Evolutionary conservation across 2,113 vertebrate genomes (phyloP), one percentile per base, ranked within the genome.

Genomic region (Urocitellus parryii): DNA sequence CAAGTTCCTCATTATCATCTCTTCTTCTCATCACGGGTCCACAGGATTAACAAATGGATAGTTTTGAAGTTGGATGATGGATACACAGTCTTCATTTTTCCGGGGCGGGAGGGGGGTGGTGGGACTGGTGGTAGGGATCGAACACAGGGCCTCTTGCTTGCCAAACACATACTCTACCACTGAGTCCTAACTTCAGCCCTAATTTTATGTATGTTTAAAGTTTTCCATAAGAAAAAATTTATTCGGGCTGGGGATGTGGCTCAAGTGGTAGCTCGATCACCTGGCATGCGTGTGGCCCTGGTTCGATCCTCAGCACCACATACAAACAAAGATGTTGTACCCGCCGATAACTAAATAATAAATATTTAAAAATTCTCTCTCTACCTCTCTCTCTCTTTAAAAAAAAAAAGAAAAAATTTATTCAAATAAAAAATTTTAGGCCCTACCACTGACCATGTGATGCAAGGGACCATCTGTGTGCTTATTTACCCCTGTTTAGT

Each of bases 141-240:
- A 83, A 83, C 29, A 4, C 11, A 65, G 37, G 27, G 22, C 20
- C 34, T 16, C 29, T 58, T 2, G 14, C 8, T 24, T 58, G 17
- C 37, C 56, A 27, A 90, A 13, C 22, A 58, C 42, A 6, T 20
- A 12, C 16, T 45, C 7, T 29, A 37, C 39, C 24, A 16, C 9
- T 39, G 68, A 82, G 22, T 22, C 67, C 42, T 29, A 83, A 5
- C 24, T 53, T 29, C 37, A 83, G 11, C 37, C 32, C 56, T 56
- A 24, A n/a, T 61, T 67, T 34, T 88, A 29, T 53, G 2, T 76
- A 58, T 37, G 8, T 83, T 81, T 97, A 18, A 72, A 74, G 73
- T 78, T 85, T 93, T 61, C 45, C 85, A 77, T 84, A 87, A 80
- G 45, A 82, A 94, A 94, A 78, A n/a, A n/a, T n/a, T n/a, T n/a